Evolutionary conservation across 2,113 vertebrate genomes (phyloP).

Genomic region (Vulpes lagopus): DNA sequence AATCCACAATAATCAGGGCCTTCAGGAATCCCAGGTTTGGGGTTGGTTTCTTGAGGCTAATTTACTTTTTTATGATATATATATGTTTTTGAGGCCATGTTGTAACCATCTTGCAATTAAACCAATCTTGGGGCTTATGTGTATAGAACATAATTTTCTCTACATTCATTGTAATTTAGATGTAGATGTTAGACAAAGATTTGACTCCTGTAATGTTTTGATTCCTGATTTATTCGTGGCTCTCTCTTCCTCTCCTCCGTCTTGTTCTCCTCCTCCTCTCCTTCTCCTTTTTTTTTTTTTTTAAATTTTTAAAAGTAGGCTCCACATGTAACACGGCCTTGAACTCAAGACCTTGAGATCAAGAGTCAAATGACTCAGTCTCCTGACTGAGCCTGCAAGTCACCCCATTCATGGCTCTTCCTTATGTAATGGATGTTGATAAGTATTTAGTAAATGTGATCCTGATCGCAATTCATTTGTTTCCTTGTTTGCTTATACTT

Average conservation of each 20-base stretch:
- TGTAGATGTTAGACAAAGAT: not conserved
- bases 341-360: not conserved
- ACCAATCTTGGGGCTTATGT: not conserved
- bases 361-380: not conserved
- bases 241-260: not conserved
- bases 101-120: not conserved
- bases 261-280: too few species aligned
- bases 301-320: not conserved
- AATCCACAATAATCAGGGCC: not conserved
- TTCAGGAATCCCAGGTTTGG: not conserved
- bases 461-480: not conserved
- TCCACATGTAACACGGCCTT: not conserved
- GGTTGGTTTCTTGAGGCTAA: not conserved
- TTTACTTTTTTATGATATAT: constrained; percentile 12
- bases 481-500: not conserved
- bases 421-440: not conserved
- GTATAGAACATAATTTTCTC: not conserved
- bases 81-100: constrained; percentile 19
- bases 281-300: too few species aligned
- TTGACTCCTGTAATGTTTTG: not conserved
- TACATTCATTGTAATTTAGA: not conserved
- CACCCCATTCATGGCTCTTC: not conserved
- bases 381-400: not conserved
- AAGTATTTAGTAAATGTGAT: not conserved
- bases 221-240: not conserved